phyloP scores from a whole-genome alignment of 2,113 vertebrate genomes.

The Albula glossodonta region DNA sequence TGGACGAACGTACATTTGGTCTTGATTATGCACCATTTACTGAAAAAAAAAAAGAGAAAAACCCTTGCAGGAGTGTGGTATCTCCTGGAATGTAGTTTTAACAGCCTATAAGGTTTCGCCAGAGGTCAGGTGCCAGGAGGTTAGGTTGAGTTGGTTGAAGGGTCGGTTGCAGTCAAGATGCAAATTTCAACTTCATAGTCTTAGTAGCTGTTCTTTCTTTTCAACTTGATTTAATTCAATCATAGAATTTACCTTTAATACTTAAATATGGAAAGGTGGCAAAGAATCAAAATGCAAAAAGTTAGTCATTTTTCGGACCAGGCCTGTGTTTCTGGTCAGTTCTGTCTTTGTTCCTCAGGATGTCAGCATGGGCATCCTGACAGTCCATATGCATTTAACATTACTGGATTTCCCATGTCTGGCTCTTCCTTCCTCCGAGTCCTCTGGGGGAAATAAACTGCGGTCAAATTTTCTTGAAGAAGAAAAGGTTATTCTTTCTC shows the following conservation, averaged over 20 bases:
- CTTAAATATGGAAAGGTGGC: neutral
- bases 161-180: too few relatives aligned
- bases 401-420: slow-evolving; percentile 28
- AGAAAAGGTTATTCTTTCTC: slow-evolving; percentile 29
- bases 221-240: neutral
- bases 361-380: neutral
- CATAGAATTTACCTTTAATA: too few relatives aligned
- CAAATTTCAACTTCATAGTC: too few relatives aligned
- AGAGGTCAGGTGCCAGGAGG: too few relatives aligned
- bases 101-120: too few relatives aligned
- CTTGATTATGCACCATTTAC: too few relatives aligned
- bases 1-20: too few relatives aligned
- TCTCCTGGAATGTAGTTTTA: too few relatives aligned
- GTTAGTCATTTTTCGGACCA: neutral
- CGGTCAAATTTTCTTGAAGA: slow-evolving; percentile 15
- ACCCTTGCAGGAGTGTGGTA: too few relatives aligned
- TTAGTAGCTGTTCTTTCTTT: neutral
- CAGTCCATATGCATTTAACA: slow-evolving; percentile 38
- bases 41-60: too few relatives aligned
- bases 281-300: neutral
- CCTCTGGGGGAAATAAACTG: slow-evolving; percentile 32
- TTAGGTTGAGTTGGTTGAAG: too few relatives aligned
- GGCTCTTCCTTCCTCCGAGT: slow-evolving; percentile 37
- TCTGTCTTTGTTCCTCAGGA: neutral
- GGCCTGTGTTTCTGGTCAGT: neutral